A percentile compares a stretch with the other conserved stretches of the same genome.
Evolutionary conservation across 2,113 vertebrate species (phyloP).

Genomic region (Stictonetta naevosa): DNA sequence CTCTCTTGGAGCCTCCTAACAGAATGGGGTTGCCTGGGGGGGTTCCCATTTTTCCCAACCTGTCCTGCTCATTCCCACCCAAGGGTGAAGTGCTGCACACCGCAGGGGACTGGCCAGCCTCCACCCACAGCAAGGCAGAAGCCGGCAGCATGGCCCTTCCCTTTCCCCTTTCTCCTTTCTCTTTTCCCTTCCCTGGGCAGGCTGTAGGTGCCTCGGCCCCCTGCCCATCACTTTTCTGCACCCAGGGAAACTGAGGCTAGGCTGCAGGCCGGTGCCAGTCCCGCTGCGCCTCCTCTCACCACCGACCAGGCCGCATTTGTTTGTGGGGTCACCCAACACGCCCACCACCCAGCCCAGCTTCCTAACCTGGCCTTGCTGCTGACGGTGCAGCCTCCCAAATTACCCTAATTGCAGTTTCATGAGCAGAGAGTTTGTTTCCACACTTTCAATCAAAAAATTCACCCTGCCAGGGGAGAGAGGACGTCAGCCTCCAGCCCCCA

Average conservation of each 20-base stretch:
- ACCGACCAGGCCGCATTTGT: accelerated
- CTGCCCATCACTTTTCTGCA: accelerated
- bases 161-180: too few relatives aligned
- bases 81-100: too few relatives aligned
- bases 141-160: too few relatives aligned
- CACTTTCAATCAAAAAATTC: not conserved
- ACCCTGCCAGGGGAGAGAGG: not conserved
- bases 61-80: too few relatives aligned
- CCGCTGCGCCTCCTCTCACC: not conserved
- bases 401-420: not conserved
- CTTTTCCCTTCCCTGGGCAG: too few relatives aligned
- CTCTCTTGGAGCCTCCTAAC: too few relatives aligned
- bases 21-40: too few relatives aligned
- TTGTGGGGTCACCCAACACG: not conserved
- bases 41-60: too few relatives aligned
- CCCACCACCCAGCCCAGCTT: not conserved
- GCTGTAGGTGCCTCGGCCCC: too few relatives aligned
- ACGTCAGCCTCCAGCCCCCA: not conserved
- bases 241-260: not conserved
- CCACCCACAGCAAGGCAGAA: too few relatives aligned
- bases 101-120: too few relatives aligned
- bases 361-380: not conserved
- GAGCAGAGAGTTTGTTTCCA: not conserved
- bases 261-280: too few relatives aligned
- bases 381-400: not conserved